phyloP scores from a whole-genome alignment of 2,113 vertebrate genomes.

The Monopterus albus region DNA sequence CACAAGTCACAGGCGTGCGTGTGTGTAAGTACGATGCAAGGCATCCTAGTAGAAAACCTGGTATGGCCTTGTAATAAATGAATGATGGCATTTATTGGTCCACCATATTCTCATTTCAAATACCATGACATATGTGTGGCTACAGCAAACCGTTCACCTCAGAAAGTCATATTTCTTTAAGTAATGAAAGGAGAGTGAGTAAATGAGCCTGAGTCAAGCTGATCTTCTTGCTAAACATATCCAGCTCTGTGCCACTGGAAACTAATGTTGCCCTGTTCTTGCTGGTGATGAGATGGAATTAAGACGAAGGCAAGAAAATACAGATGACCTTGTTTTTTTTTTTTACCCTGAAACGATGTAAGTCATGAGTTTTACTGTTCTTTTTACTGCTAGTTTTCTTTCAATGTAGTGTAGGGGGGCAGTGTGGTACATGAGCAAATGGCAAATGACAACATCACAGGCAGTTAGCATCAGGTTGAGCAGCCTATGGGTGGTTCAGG shows the following conservation, averaged over 20 bases:
- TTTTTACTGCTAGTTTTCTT: constrained; percentile 26
- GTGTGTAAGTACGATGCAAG: background rate
- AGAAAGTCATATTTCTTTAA: constrained; percentile 16
- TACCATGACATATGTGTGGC: background rate
- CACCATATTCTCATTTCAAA: constrained; percentile 7
- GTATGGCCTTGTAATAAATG: background rate
- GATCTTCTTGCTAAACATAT: constrained; percentile 18
- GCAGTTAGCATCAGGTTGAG: constrained; percentile 65
- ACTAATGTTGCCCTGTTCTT: constrained; percentile 12
- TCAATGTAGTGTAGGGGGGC: background rate
- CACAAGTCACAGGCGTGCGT: background rate
- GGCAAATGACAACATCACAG: constrained; percentile 70
- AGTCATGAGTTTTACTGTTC: background rate
- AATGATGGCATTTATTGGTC: background rate
- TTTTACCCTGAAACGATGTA: constrained; percentile 12
- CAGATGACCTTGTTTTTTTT: constrained; percentile 14
- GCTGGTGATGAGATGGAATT: constrained; percentile 8
- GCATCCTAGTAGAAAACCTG: background rate
- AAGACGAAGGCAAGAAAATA: constrained; percentile 29
- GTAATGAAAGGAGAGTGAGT: constrained; percentile 16
- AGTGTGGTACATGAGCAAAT: constrained; percentile 62
- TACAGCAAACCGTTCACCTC: background rate
- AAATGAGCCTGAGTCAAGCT: constrained; percentile 30
- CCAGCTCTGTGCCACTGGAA: background rate
- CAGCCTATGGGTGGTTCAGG: constrained; percentile 39